Evolutionary conservation across 2,888 invertebrate species (phyloP).

Genomic region (Meta bourneti): DNA sequence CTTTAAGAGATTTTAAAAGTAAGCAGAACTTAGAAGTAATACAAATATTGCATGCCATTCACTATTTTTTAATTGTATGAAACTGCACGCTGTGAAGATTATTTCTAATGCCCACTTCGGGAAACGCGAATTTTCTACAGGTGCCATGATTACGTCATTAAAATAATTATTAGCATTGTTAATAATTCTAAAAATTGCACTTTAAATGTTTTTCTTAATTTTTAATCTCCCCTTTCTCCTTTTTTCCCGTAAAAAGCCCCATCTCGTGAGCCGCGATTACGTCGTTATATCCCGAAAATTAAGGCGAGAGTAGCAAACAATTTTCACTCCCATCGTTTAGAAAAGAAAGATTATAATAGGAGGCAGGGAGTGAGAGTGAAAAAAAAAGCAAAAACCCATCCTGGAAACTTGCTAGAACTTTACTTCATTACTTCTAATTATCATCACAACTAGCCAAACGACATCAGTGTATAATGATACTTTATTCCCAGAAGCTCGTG

Average conservation of each 20-base stretch:
- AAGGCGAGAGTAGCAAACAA: background rate
- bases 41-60: too few relatives aligned
- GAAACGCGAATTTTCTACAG: background rate
- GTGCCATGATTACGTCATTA: background rate
- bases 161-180: background rate
- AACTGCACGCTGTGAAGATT: too few relatives aligned
- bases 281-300: background rate
- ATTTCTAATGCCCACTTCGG: too few relatives aligned
- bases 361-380: background rate
- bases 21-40: too few relatives aligned
- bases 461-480: conserved; percentile 38
- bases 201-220: background rate
- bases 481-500: conserved; percentile 16
- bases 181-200: background rate
- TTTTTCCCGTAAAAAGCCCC: background rate
- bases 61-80: too few relatives aligned
- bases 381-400: conserved; percentile 25
- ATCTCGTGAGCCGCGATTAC: background rate
- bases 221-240: background rate
- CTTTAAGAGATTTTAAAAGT: too few relatives aligned
- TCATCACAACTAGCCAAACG: conserved; percentile 55
- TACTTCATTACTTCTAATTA: conserved; percentile 63
- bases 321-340: background rate
- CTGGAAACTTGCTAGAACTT: conserved; percentile 38
- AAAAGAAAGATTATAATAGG: background rate